Evolutionary conservation across 1,140 invertebrate genomes (phyloP).

Genomic region (Archivesica marissinica): DNA sequence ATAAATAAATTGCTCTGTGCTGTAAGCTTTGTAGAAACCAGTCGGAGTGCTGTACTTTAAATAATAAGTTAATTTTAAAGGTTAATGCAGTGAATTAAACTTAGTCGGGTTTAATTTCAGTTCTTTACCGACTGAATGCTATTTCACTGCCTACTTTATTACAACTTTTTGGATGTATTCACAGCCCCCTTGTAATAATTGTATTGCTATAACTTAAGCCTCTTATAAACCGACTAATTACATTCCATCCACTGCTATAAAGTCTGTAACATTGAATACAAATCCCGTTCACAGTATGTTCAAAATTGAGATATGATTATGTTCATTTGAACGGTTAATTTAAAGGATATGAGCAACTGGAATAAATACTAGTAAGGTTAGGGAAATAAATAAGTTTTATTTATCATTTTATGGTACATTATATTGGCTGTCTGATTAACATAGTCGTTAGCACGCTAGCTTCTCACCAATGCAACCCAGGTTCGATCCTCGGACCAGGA

Average conservation of each 20-base stretch:
- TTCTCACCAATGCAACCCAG: background rate
- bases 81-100: no score
- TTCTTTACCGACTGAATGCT: no score
- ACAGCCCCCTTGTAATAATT: no score
- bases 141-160: no score
- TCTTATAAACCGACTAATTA: constrained; percentile 6
- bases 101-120: no score
- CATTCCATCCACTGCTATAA: background rate
- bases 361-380: background rate
- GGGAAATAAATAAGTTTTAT: constrained; percentile 2
- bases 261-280: background rate
- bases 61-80: no score
- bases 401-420: background rate
- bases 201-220: no score
- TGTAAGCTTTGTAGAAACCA: no score
- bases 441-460: background rate
- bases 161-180: no score
- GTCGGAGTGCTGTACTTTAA: no score
- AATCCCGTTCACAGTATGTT: background rate
- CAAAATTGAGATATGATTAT: background rate
- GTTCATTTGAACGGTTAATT: constrained; percentile 3
- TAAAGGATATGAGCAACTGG: background rate
- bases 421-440: background rate
- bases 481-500: background rate
- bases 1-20: no score